Evolutionary conservation across 2,888 invertebrate species (phyloP).

Genomic region (Clitarchus hookeri): DNA sequence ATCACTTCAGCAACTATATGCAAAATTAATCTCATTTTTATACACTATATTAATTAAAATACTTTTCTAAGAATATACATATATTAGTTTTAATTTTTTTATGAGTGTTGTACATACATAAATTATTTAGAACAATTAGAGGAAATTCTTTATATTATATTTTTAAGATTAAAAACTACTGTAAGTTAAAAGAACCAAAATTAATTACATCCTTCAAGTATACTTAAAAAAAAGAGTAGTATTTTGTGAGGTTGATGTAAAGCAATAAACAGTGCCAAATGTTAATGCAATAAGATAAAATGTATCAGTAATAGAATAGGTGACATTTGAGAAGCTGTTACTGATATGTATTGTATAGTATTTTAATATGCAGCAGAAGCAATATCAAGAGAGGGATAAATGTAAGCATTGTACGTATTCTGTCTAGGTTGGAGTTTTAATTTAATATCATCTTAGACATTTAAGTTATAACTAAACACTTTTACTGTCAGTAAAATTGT

Average conservation of each 20-base stretch:
- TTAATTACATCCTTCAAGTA: neutral
- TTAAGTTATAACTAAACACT: neutral
- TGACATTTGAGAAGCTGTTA: neutral
- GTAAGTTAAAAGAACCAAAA: neutral
- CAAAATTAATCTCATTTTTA: too few species aligned
- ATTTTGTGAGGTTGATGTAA: neutral
- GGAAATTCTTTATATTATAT: neutral
- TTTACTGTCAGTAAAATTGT: neutral
- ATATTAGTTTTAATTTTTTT: neutral
- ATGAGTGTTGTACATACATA: neutral
- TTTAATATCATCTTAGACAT: neutral
- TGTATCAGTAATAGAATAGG: neutral
- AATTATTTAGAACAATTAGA: neutral
- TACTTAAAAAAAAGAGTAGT: neutral
- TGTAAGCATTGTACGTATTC: neutral
- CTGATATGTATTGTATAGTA: neutral
- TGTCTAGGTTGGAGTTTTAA: neutral
- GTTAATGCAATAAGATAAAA: neutral
- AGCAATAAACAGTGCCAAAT: constrained; percentile 14
- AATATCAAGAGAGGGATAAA: neutral
- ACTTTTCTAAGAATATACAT: neutral
- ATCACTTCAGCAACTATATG: too few species aligned
- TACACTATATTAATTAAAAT: too few species aligned
- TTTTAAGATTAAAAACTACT: neutral
- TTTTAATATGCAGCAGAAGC: constrained; percentile 2